Evolutionary conservation across 1,140 invertebrate genomes (phyloP), one percentile per base, ranked within the genome.

Genomic region (Neotoxoptera formosana): DNA sequence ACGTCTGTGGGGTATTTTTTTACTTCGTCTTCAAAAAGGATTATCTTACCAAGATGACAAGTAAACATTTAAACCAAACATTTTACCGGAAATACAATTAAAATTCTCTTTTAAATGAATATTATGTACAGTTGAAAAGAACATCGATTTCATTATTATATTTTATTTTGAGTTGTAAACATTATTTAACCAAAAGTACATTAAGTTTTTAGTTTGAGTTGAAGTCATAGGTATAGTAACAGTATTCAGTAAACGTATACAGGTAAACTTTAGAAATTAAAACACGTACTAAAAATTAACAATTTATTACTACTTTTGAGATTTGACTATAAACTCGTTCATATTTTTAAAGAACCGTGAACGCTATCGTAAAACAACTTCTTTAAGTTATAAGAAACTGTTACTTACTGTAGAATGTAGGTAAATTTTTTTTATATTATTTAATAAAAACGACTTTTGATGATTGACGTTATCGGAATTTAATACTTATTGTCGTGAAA

Each of bases 41-140:
- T 86, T 86, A 86, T 47, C 45, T 86, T 86, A 86, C 41, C 45
- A 41, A 17, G 25, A 86, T n/a, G 84, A 86, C 84, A 86, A 47
- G 30, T 47, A 48, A 30, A 86, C 23, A 86, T 86, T 25, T 45
- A 47, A 86, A 23, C 8, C 34, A 81, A 84, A 84, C 34, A 86
- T 86, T 86, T 86, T 47, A 86, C 9, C 41, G 41, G 45, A n/a
- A 47, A 47, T 41, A 8, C 9, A 25, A 84, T 11, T 41, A 41
- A 83, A 36, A 83, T 83, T 83, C 8, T 41, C 21, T 23, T 83
- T n/a, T 41, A 41, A 41, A 36, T 20, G 36, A 34, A 34, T 81
- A 81, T 8, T 81, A 81, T 8, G 21, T 8, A 9, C 21, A 36
- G 4, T 34, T 23, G 9, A 36, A 81, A 23, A 41, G 81, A 1